These are phyloP conservation scores for Augiades crinisus DNA, from an alignment of 2,888 invertebrate species.

Conservation along the genomic window DNA sequence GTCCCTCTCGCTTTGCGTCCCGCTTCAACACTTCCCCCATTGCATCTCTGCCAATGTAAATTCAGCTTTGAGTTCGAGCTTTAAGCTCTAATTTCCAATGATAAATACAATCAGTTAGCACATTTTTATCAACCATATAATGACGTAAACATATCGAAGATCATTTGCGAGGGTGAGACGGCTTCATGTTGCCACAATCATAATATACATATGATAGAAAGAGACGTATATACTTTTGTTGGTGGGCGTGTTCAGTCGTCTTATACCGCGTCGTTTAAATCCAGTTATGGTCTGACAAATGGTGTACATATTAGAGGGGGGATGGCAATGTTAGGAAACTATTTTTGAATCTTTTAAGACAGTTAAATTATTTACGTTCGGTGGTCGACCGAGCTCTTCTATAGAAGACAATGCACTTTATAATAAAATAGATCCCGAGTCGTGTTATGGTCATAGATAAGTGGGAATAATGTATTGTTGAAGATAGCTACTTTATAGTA, in stretches of 20 bases:
- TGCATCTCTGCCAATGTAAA: conserved; percentile 36
- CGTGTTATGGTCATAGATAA: conserved; percentile 76
- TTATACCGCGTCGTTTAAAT: conserved; percentile 76
- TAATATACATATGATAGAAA: conserved; percentile 37
- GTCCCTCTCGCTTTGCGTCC: conserved; percentile 64
- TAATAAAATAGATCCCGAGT: conserved; percentile 77
- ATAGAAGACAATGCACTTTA: conserved; percentile 79
- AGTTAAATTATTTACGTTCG: conserved; percentile 80
- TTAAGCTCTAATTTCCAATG: conserved; percentile 37
- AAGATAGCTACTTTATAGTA: conserved; percentile 76
- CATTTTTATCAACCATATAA: conserved; percentile 56
- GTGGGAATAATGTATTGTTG: conserved; percentile 73
- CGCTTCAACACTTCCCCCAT: conserved; percentile 72
- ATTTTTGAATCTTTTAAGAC: conserved; percentile 82
- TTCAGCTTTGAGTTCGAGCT: conserved; percentile 25
- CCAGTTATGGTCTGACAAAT: conserved; percentile 81
- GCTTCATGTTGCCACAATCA: conserved; percentile 27
- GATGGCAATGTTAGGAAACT: conserved; percentile 81
- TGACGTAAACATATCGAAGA: conserved; percentile 61
- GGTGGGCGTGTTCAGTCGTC: conserved; percentile 63
- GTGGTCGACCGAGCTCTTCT: conserved; percentile 68
- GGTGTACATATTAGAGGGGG: conserved; percentile 81
- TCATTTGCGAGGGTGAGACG: conserved; percentile 56
- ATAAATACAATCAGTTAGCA: conserved; percentile 41
- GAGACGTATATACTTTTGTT: conserved; percentile 45